These are phyloP conservation scores for Formica aserva DNA, from an alignment of 2,888 invertebrate genomes.

Conservation along the genomic window DNA sequence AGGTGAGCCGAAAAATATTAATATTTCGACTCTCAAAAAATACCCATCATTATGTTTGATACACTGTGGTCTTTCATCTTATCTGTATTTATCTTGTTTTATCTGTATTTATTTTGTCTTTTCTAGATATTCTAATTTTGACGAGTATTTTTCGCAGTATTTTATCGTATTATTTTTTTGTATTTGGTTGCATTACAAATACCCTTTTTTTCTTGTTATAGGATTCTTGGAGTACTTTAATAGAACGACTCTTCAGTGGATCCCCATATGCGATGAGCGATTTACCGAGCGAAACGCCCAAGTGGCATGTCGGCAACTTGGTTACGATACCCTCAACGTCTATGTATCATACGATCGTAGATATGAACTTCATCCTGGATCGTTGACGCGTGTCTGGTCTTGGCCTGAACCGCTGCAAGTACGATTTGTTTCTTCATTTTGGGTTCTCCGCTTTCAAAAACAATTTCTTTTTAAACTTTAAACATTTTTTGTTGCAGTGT, in stretches of 20 bases:
- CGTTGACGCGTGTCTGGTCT: slow-evolving; percentile 94
- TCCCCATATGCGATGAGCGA: slow-evolving; percentile 97
- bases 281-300: slow-evolving; percentile 99
- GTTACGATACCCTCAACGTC: slow-evolving; percentile 95
- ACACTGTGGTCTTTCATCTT: background rate
- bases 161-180: background rate
- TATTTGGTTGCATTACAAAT: background rate
- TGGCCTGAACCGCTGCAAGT: slow-evolving; percentile 96
- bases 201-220: slow-evolving; percentile 80
- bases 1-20: slow-evolving; percentile 70
- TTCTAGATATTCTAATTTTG: background rate
- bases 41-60: background rate
- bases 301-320: slow-evolving; percentile 97
- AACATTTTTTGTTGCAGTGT: slow-evolving; percentile 86
- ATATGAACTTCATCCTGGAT: slow-evolving; percentile 95
- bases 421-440: background rate
- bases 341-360: slow-evolving; percentile 94
- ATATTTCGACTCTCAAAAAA: background rate
- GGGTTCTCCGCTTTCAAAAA: background rate
- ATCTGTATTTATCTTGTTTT: background rate
- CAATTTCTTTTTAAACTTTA: background rate
- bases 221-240: slow-evolving; percentile 99
- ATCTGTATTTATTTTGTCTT: background rate
- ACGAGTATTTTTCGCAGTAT: background rate
- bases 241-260: slow-evolving; percentile 97